Base-by-base conservation (phyloP, 2,888 invertebrate species). In the Drosophila hamatofila region DNA sequence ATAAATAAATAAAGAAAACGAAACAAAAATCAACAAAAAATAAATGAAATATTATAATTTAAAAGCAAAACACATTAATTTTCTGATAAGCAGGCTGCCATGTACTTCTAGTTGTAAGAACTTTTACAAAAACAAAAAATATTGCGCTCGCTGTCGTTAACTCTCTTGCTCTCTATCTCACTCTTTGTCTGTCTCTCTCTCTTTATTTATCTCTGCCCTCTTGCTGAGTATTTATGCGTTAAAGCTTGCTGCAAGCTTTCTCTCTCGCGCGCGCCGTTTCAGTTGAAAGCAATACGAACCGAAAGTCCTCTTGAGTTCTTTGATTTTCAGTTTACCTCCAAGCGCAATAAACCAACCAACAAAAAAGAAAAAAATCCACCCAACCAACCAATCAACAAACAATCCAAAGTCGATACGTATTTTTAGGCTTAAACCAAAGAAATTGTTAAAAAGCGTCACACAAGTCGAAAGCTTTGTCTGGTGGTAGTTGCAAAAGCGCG, bases 361-460 rank as follows among this genome's bases (percentile, higher is more conserved):
- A 14, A 64, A 61, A 25, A 49, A 57, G 51, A 27, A 23, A 62
- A 65, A 27, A 42, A 77, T 55, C 30, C 25, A 74, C 59, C 59
- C 70, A 74, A 75, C 54, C 54, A 56, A 76, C 54, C 54, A 56
- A 76, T 73, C 80, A 80, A 78, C 55, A 84, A 78, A 82, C 79
- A 85, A 81, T 92, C 92, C 92, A 92, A 92, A 92, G 92, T 92
- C 92, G 91, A 92, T 92, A 92, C 92, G 92, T 92, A 92, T 92
- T 92, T 92, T 92, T 92, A 92, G 92, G 92, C 92, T 92, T 91
- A 89, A 84, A 79, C 52, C 80, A 89, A 88, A 75, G 75, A 81
- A 66, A 42, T 70, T 25, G 33, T 46, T 58, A 44, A 66, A 60
- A 42, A 55, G 66, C 46, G 57, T 57, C 73, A 62, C 75, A 62